A percentile compares a stretch with the other conserved stretches of the same genome.
phyloP scores from a whole-genome alignment of 2,888 invertebrate genomes.

The Netelia virgata region DNA sequence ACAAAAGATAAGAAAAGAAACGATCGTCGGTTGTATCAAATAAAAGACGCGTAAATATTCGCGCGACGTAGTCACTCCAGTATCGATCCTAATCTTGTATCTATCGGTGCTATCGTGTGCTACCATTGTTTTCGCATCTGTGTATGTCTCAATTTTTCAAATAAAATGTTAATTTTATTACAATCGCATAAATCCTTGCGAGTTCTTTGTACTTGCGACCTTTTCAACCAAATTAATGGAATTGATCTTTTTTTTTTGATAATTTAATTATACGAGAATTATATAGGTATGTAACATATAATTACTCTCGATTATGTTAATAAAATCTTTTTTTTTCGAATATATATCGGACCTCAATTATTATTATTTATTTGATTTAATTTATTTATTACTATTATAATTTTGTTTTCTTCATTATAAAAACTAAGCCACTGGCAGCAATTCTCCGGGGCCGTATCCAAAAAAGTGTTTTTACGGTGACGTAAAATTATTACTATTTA shows the following conservation, averaged over 20 bases:
- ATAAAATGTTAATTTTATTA: constrained; percentile 83
- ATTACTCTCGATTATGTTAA: no score
- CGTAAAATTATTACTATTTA: no score
- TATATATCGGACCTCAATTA: no score
- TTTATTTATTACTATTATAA: no score
- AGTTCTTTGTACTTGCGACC: neutral
- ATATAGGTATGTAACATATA: no score
- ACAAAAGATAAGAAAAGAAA: neutral
- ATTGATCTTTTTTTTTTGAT: neutral
- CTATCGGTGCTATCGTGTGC: constrained; percentile 80
- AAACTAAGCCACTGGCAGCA: no score
- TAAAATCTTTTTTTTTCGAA: no score
- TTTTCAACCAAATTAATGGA: neutral
- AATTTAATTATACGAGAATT: neutral
- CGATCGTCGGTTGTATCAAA: constrained; percentile 42
- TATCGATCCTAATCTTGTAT: constrained; percentile 77
- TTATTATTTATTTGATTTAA: no score
- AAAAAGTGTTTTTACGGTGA: no score
- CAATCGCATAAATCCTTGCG: constrained; percentile 64
- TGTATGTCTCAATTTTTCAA: constrained; percentile 82
- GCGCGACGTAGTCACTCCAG: constrained; percentile 51
- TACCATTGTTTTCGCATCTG: constrained; percentile 82
- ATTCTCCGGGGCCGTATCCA: no score
- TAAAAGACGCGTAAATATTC: constrained; percentile 24
- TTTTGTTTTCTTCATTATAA: no score